These are phyloP conservation scores for Otus sunia DNA, from an alignment of 2,113 vertebrate species.

Conservation along the genomic window DNA sequence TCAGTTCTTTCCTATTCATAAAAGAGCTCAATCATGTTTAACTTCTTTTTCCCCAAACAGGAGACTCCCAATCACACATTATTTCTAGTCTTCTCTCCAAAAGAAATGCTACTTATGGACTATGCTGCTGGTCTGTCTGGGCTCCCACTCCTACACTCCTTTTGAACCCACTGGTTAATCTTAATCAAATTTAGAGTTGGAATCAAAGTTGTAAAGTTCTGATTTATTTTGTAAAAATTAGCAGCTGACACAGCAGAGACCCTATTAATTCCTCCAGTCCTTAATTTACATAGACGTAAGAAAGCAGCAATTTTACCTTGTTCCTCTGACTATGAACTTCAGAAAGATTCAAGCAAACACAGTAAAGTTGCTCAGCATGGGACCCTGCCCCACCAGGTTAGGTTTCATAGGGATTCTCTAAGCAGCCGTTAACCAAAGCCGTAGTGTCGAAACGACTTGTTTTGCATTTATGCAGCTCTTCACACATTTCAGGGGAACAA, in stretches of 20 bases:
- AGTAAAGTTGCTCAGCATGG: neutral
- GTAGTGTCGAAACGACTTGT: neutral
- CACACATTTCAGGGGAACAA: neutral
- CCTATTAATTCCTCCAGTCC: neutral
- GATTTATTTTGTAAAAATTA: neutral
- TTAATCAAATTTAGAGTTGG: neutral
- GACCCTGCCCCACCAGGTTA: neutral
- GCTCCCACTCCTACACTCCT: neutral
- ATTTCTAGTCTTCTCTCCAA: neutral
- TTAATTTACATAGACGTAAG: accelerated
- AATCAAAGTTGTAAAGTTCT: neutral
- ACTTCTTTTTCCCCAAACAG: neutral
- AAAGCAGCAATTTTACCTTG: neutral
- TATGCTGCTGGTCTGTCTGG: neutral
- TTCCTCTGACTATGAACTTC: neutral
- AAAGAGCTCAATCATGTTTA: neutral
- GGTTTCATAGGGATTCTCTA: neutral
- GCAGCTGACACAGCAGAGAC: neutral
- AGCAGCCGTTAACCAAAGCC: neutral
- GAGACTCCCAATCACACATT: neutral
- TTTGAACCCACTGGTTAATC: neutral
- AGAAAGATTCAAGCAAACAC: neutral
- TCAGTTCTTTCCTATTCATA: neutral
- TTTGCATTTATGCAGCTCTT: neutral
- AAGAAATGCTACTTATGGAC: neutral